Percentiles rank a stretch among this genome's conserved stretches.
Conservation (phyloP, 2,888 invertebrate genomes). For the Brenthis daphne region DNA sequence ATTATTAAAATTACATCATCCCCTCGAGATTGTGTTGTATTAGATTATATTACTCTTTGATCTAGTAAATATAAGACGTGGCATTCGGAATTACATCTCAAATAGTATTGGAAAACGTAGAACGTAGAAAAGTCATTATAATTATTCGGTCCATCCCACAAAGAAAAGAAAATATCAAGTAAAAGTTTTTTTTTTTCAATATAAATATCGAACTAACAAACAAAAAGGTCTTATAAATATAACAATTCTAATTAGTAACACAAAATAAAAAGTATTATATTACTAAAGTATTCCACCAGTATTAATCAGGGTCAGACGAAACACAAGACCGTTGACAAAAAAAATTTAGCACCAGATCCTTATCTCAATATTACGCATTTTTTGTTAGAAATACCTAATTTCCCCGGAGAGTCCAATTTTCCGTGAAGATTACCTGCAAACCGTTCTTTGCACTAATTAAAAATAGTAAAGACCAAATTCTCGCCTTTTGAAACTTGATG, state of each 20-base stretch:
- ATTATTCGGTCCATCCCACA: too few species aligned
- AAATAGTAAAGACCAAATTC: slow-evolving; percentile 28
- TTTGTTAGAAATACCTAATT: slow-evolving; percentile 27
- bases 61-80: too few species aligned
- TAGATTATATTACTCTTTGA: too few species aligned
- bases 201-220: too few species aligned
- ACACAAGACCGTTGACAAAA: slow-evolving; percentile 11
- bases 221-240: too few species aligned
- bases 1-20: too few species aligned
- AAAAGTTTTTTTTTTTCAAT: too few species aligned
- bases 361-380: slow-evolving; percentile 24
- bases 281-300: neutral
- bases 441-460: slow-evolving; percentile 28
- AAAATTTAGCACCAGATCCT: slow-evolving; percentile 9
- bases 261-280: slow-evolving; percentile 49
- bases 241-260: slow-evolving; percentile 94
- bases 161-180: too few species aligned
- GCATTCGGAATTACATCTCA: too few species aligned
- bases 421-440: slow-evolving; percentile 25
- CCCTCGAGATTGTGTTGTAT: too few species aligned
- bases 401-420: slow-evolving; percentile 24
- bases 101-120: too few species aligned
- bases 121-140: too few species aligned
- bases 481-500: slow-evolving; percentile 23
- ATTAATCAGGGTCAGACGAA: neutral